These are phyloP conservation scores for Celastrina argiolus DNA, from an alignment of 2,888 invertebrate species.

Conservation along the genomic window DNA sequence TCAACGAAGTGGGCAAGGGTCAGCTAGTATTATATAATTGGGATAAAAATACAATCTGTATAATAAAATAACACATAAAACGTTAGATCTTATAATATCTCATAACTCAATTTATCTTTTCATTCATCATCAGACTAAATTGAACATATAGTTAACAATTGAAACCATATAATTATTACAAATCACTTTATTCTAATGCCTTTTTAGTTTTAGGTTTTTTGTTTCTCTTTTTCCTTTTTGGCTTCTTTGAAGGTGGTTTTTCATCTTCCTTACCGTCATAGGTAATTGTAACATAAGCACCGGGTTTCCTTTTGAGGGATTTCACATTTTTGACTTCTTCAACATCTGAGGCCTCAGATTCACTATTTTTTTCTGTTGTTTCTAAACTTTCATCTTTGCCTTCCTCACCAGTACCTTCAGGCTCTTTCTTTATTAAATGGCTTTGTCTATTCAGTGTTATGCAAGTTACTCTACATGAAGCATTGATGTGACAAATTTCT, in stretches of 20 bases:
- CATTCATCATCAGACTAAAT: too few relatives aligned
- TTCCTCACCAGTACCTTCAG: conserved; percentile 41
- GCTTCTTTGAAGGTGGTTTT: conserved; percentile 38
- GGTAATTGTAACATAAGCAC: conserved; percentile 62
- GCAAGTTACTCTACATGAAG: conserved; percentile 86
- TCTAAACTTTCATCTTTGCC: conserved; percentile 33
- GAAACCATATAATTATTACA: conserved; percentile 17
- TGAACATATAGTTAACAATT: neutral
- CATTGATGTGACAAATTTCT: conserved; percentile 79
- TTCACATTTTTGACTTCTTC: conserved; percentile 33
- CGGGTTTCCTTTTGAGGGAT: conserved; percentile 53
- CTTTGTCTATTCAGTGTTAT: conserved; percentile 77
- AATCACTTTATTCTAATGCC: conserved; percentile 26
- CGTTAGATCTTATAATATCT: too few relatives aligned
- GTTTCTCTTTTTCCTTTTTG: conserved; percentile 57
- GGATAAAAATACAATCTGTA: too few relatives aligned
- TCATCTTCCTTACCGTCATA: conserved; percentile 53
- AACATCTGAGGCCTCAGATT: conserved; percentile 46
- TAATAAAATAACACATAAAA: too few relatives aligned
- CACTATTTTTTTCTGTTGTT: conserved; percentile 37
- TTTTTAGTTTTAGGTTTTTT: conserved; percentile 57
- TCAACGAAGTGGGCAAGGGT: too few relatives aligned
- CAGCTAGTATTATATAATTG: too few relatives aligned
- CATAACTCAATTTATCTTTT: too few relatives aligned
- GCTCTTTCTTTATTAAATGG: conserved; percentile 59